These are phyloP conservation scores for Heliornis fulica DNA, from an alignment of 2,113 vertebrate genomes.

Conservation along the genomic window DNA sequence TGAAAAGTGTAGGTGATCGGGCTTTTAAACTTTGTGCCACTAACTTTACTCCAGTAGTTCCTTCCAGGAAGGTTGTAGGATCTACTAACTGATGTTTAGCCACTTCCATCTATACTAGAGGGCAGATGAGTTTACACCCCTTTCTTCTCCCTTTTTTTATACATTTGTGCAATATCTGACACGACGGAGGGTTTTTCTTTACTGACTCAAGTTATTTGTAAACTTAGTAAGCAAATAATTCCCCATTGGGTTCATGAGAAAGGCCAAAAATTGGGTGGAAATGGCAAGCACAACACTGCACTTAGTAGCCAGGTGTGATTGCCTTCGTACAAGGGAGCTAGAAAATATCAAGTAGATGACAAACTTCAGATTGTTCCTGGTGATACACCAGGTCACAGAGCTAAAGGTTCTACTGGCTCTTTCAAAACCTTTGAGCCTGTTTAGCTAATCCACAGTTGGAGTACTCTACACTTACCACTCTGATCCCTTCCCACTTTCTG, in stretches of 20 bases:
- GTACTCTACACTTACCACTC: background rate
- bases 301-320: background rate
- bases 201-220: background rate
- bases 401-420: background rate
- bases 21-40: background rate
- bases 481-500: background rate
- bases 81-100: background rate
- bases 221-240: background rate
- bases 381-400: background rate
- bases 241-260: background rate
- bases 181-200: background rate
- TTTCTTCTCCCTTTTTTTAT: background rate
- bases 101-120: background rate
- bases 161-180: background rate
- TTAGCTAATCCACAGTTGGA: background rate
- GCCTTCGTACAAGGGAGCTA: background rate
- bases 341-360: background rate
- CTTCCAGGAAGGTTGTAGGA: background rate
- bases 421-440: background rate
- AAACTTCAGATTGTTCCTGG: rapidly evolving
- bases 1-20: background rate
- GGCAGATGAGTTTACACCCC: background rate
- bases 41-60: background rate
- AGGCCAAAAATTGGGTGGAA: background rate
- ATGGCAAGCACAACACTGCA: background rate